Base-by-base conservation (phyloP, 2,113 vertebrate genomes). In the Corythaeola cristata region DNA sequence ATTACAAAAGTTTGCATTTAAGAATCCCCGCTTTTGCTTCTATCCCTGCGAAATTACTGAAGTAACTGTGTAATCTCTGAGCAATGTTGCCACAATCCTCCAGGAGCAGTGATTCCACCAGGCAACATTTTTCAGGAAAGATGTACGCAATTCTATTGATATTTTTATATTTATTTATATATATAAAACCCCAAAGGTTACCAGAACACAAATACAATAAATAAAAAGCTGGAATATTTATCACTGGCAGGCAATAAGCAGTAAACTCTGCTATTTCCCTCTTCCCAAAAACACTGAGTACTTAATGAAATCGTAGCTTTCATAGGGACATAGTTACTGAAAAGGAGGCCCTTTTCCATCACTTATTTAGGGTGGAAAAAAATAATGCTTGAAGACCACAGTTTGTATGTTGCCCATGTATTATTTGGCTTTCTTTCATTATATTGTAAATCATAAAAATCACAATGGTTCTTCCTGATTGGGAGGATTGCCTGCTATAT, bases 371-470 rank as follows among this genome's bases (percentile, higher is more conserved):
- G 1, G 15, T 7, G 10, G 5, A 1, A 11, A 7, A 8, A 90
- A 50, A n/a, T 45, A 67, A 53, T 24, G 37, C 18, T 66, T 85
- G 62, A 93, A 72, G 62, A 68, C 27, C 84, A 45, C 15, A 44
- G 71, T 85, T 95, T 85, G 23, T 13, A 4, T 91, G 49, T 80
- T 85, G 41, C 71, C 58, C 85, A 15, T 81, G 24, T 49, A 68
- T 63, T 87, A 4, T 67, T 72, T 5, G 10, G 26, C 47, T 90
- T 96, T 76, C 58, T 33, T 94, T 97, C 63, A 49, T 96, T 90
- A 90, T 88, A 41, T 26, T 74, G 33, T 82, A 93, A 94, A 93
- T 95, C 87, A 93, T 94, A 96, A 97, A 94, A 93, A 84, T 78
- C 73, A 89, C 64, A 77, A 58, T 59, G 52, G n/a, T 90, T 75